A percentile compares a stretch with the other conserved stretches of the same genome.
Conservation (phyloP, 1,140 invertebrate genomes). For the Zaprionus gabonicus region DNA sequence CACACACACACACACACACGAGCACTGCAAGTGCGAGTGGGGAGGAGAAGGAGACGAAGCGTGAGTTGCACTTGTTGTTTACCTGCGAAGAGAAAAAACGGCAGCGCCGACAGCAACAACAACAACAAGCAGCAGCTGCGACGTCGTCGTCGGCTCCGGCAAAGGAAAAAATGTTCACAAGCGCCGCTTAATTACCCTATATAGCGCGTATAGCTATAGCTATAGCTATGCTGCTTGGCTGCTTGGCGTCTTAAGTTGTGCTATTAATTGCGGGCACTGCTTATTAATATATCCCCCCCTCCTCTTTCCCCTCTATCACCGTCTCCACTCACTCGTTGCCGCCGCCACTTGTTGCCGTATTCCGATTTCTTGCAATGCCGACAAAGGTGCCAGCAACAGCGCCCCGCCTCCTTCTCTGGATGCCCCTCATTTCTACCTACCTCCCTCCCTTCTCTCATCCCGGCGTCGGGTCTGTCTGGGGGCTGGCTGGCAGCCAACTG, state of each 20-base stretch:
- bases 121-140: slow-evolving; percentile 32
- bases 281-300: slow-evolving; percentile 76
- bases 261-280: slow-evolving; percentile 82
- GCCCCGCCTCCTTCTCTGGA: background rate
- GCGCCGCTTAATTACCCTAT: slow-evolving; percentile 83
- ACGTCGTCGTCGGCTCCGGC: slow-evolving; percentile 57
- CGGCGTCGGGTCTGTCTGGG: slow-evolving; percentile 56
- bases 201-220: slow-evolving; percentile 41
- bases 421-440: background rate
- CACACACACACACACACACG: slow-evolving; percentile 22
- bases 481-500: slow-evolving; percentile 80
- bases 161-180: slow-evolving; percentile 82
- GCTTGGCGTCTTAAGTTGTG: slow-evolving; percentile 74
- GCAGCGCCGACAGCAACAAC: slow-evolving; percentile 45
- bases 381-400: slow-evolving; percentile 57
- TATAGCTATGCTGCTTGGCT: background rate
- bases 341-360: slow-evolving; percentile 17
- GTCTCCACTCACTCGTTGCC: too few species aligned
- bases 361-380: slow-evolving; percentile 62
- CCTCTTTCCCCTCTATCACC: background rate
- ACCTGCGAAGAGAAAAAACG: slow-evolving; percentile 63
- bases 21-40: background rate
- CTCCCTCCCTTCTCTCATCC: slow-evolving; percentile 9
- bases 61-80: slow-evolving; percentile 79
- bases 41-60: slow-evolving; percentile 26